Evolutionary conservation across 2,888 invertebrate genomes (phyloP), one percentile per base, ranked within the genome.

Genomic region (Tenthredo mesomela): DNA sequence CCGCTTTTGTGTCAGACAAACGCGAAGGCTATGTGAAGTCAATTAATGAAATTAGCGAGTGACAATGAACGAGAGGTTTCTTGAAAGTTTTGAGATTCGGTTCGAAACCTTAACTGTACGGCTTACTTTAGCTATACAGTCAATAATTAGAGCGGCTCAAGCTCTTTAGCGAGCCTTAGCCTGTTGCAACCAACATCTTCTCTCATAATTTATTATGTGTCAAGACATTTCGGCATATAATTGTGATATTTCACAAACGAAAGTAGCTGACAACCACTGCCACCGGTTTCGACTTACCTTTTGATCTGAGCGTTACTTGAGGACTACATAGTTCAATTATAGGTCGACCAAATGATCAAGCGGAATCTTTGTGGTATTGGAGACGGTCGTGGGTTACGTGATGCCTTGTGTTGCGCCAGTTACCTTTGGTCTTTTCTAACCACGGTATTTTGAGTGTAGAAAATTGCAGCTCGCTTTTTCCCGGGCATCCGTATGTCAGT

Each of bases 21-120:
- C 77, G 77, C 54, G 7, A 77, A 54, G 54, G 61, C 61, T 37
- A 61, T 54, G 77, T 37, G 21, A 61, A 80, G 80, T 61, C 80
- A 40, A 80, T 80, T 80, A 80, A 80, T 80, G 61, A 80, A 37
- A 61, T 40, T 78, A 80, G 40, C 80, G 21, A 80, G 40, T 61
- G 58, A 58, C 80, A 61, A 61, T 40, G 58, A 61, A 61, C 37
- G 80, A 58, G 61, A 40, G 33, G 78, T 54, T 78, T 78, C 78
- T 58, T 37, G 33, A 54, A 37, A 80, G 58, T 9, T 37, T n/a
- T n/a, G 61, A 61, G 61, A 80, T 21, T 61, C 61, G 40, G 33
- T 21, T 37, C 40, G 37, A 25, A 80, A 40, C 58, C 21, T 61
- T 21, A 21, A 61, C 21, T 61, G 50, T n/a, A 58, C 54, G 25